phyloP scores from a whole-genome alignment of 1,140 invertebrate species.

The Drosophila tropicalis region DNA sequence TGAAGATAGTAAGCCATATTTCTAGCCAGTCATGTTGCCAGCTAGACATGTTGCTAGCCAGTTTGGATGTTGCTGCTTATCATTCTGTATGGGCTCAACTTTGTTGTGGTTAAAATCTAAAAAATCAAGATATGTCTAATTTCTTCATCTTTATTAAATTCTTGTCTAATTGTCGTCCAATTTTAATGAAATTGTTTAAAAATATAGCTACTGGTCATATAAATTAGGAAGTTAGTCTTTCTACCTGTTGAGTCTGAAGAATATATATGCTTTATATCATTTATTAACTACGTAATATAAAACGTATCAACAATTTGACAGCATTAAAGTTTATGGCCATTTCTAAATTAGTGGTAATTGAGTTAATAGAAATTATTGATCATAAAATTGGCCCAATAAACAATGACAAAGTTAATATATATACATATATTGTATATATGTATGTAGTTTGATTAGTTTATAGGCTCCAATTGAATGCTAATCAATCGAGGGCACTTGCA shows the following conservation, averaged over 20 bases:
- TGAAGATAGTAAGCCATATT: background rate
- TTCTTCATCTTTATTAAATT: too few species aligned
- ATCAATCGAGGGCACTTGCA: constrained; percentile 20
- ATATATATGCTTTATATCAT: background rate
- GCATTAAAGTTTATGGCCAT: constrained; percentile 7
- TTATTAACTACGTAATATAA: background rate
- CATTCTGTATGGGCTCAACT: too few species aligned
- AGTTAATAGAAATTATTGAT: constrained; percentile 15
- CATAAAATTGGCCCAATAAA: constrained; percentile 5
- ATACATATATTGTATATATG: background rate
- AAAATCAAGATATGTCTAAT: too few species aligned
- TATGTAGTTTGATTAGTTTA: constrained; percentile 3
- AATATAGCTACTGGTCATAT: too few species aligned
- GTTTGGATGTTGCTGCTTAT: background rate
- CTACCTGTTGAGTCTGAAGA: background rate
- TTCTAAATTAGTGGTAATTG: constrained; percentile 10
- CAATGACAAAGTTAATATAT: constrained; percentile 9
- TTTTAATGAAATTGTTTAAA: background rate
- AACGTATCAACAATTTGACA: background rate
- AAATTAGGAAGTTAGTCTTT: background rate
- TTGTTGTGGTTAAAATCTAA: too few species aligned
- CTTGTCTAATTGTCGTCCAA: background rate
- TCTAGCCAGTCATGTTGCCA: constrained; percentile 1
- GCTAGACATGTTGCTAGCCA: background rate
- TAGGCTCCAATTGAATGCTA: constrained; percentile 14